A percentile compares a stretch with the other conserved stretches of the same genome.
Conservation (phyloP, 2,888 invertebrate genomes). For the Tinea pellionella region DNA sequence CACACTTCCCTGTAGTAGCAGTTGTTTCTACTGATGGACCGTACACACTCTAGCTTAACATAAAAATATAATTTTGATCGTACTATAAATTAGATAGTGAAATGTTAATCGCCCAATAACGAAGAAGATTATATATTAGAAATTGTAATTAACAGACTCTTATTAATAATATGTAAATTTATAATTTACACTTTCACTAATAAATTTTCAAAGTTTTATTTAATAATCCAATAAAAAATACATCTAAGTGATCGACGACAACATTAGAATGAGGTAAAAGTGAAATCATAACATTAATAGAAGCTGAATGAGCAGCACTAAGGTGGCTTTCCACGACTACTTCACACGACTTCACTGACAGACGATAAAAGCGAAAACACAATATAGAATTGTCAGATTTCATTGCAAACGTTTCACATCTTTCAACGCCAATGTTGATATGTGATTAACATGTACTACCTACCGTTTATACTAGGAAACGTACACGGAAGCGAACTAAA, state of each 20-base stretch:
- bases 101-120: too few relatives aligned
- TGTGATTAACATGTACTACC: too few relatives aligned
- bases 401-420: constrained; percentile 23
- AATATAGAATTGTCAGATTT: constrained; percentile 23
- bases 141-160: neutral
- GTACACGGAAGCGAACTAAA: neutral
- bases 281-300: constrained; percentile 25
- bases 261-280: constrained; percentile 21
- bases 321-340: constrained; percentile 31
- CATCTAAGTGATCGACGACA: neutral
- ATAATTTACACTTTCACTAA: neutral
- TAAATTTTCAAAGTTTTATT: neutral
- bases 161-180: neutral
- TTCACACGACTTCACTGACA: constrained; percentile 32
- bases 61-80: too few relatives aligned
- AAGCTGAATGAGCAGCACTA: constrained; percentile 22
- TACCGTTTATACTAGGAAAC: neutral
- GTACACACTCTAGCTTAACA: too few relatives aligned
- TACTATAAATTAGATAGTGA: too few relatives aligned
- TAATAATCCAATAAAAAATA: neutral
- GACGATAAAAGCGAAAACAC: constrained; percentile 31
- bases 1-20: too few relatives aligned
- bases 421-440: neutral
- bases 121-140: neutral
- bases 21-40: too few relatives aligned